Evolutionary conservation across 1,140 invertebrate species (phyloP), one percentile per base, ranked within the genome.

Genomic region (Helicorthomorpha holstii): DNA sequence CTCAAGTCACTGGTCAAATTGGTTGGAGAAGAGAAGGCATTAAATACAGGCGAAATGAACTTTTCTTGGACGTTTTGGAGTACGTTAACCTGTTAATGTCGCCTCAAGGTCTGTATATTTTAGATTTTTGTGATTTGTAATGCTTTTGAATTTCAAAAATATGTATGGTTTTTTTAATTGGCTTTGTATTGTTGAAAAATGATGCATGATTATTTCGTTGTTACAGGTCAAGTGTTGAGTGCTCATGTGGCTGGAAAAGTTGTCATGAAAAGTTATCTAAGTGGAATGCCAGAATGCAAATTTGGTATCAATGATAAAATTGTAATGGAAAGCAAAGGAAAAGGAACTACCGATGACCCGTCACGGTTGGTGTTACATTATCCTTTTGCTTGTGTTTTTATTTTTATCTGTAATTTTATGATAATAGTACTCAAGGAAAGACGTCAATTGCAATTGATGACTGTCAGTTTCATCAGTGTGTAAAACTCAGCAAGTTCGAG

Each of bases 241-340:
- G 94, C 96, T 48, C 95, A 99, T 66, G 96, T 99, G 23, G 95
- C 96, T 54, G 96, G 96, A 29, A 96, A 96, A 68, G 93, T 99
- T 38, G 88, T 98, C 0, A 99, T 99, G 95, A 99, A 99, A 69
- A 96, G 92, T 0, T 99, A 98, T 66, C 71, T 99, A 25, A 97
- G 92, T 38, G 96, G 96, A 25, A 99, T 99, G 96, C 96, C 96
- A 0, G 96, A 99, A 67, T 99, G 96, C 72, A 99, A 99, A 73
- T 99, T 99, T 72, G 96, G 96, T 16, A 98, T 99, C 61, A 99
- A 99, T 64, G 96, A 99, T 64, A 99, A 98, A 70, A 88, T 99
- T 51, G 87, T 97, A 0, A 95, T 99, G 86, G 96, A 99, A 61
- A 86, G 85, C 0, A 98, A 97, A 69, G 89, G 91, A 3, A 77